Evolutionary conservation across 2,888 invertebrate genomes (phyloP).

Genomic region (Cenopis cana): DNA sequence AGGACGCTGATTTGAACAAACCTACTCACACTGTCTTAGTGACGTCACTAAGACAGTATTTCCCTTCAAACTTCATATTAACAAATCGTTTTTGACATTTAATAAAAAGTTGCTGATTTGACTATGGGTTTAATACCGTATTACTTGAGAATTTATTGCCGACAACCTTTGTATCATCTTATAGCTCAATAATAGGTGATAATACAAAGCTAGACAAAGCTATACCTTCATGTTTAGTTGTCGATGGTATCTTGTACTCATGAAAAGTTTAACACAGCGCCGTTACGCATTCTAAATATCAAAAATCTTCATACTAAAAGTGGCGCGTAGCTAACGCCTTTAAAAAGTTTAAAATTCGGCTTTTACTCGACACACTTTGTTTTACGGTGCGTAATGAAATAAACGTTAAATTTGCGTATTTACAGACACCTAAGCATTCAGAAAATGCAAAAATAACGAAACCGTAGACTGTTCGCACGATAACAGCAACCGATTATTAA

Average conservation of each 20-base stretch:
- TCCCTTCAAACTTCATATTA: no score
- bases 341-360: conserved; percentile 13
- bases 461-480: conserved; percentile 38
- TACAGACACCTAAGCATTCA: conserved; percentile 41
- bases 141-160: not conserved
- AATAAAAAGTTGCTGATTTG: no score
- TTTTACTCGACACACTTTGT: conserved; percentile 36
- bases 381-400: conserved; percentile 29
- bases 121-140: no score
- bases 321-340: conserved; percentile 21
- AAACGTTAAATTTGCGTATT: conserved; percentile 43
- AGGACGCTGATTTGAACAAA: no score
- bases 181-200: not conserved
- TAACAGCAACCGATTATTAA: conserved; percentile 55
- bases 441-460: conserved; percentile 35
- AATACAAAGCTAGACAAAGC: conserved; percentile 12
- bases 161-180: not conserved
- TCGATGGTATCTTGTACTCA: conserved; percentile 27
- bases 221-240: not conserved
- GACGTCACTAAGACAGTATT: no score
- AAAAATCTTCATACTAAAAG: conserved; percentile 19
- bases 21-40: no score
- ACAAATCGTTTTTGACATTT: no score
- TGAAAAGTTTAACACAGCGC: conserved; percentile 22
- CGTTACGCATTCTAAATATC: conserved; percentile 34